Evolutionary conservation across 2,888 invertebrate genomes (phyloP).

Genomic region (Drosophila affinis): DNA sequence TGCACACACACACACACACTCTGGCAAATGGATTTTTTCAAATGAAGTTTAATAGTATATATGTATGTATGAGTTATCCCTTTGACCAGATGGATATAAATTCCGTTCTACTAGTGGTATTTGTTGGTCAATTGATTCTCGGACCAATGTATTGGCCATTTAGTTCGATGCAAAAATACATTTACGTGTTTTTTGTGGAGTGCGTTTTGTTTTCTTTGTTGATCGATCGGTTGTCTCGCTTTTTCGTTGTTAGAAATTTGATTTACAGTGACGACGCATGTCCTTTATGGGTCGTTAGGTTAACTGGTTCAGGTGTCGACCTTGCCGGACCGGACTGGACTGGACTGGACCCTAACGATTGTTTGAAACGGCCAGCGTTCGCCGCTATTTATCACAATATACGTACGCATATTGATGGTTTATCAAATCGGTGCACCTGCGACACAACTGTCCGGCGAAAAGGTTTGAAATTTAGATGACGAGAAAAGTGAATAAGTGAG

Average conservation of each 20-base stretch:
- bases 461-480: constrained; percentile 18
- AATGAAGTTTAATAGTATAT: too few relatives aligned
- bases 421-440: constrained; percentile 68
- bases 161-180: not conserved
- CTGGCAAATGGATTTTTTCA: too few relatives aligned
- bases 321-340: constrained; percentile 14
- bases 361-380: constrained; percentile 3
- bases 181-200: not conserved
- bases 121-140: too few relatives aligned
- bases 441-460: constrained; percentile 28
- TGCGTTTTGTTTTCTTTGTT: not conserved
- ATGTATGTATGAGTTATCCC: too few relatives aligned
- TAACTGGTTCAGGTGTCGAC: constrained; percentile 38
- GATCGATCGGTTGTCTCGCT: not conserved
- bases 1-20: too few relatives aligned
- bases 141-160: not conserved
- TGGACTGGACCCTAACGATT: constrained; percentile 14
- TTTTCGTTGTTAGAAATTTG: constrained; percentile 50
- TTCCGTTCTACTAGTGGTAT: too few relatives aligned
- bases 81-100: too few relatives aligned
- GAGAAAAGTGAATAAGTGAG: constrained; percentile 11
- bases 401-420: constrained; percentile 47
- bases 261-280: constrained; percentile 57
- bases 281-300: constrained; percentile 59
- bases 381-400: constrained; percentile 69